Evolutionary conservation across 1,140 invertebrate genomes (phyloP), one percentile per base, ranked within the genome.

Genomic region (Orius laevigatus): DNA sequence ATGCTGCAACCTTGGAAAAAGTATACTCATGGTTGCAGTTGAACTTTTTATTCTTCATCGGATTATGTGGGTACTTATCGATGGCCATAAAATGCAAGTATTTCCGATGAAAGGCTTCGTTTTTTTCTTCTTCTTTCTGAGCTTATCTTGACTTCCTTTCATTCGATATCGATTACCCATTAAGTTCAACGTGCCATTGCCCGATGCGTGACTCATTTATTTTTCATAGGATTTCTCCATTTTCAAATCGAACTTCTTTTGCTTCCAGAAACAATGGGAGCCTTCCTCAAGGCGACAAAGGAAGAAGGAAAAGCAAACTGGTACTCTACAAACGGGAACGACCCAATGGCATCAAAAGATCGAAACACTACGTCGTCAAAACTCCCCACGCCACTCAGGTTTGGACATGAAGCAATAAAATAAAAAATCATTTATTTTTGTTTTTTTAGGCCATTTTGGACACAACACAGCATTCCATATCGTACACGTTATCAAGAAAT

Each of bases 281-380:
- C 62, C 70, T 96, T 54, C 86, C 89, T 46, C 81, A 84, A 59
- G 90, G 88, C 31, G 90, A 95, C 67, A 80, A 88, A 57, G 90
- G 90, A 10, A 72, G 93, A 46, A 76, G 86, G 59, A 76, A 85
- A 60, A 94, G 88, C 67, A 95, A 96, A 71, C 96, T 95, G 70
- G 76, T 91, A 48, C 68, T 97, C 18, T 82, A 80, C 63, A 81
- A 89, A 65, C 73, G 90, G 57, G 71, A 76, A 47, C 70, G 74
- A 52, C 71, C 91, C 31, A 97, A 94, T 67, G 92, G 93, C 32
- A 91, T 98, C 16, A 90, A 90, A 60, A 79, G 87, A 56, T 91
- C 84, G 39, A 88, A 86, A 64, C 90, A 95, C 68, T 96, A 97
- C 66, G 80, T 92, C 51, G 91, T 96, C 50, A 88, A 90, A 73